Percentiles rank a stretch among this genome's conserved stretches.
Conservation (phyloP, 2,113 vertebrate species). For the Tursiops truncatus region DNA sequence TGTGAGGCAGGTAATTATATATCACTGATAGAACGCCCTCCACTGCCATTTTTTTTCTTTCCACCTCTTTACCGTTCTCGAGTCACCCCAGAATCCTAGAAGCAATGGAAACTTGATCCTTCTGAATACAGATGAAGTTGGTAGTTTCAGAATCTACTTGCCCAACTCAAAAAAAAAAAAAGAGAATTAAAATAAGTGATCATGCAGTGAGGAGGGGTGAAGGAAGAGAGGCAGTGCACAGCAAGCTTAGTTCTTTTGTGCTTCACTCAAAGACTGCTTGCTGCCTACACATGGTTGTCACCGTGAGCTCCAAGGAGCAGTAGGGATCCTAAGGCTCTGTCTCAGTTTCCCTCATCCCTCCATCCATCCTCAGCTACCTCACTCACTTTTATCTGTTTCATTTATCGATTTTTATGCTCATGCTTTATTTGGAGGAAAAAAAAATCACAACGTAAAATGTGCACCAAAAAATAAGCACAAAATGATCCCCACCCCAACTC, state of each 20-base stretch:
- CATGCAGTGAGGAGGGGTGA: not conserved
- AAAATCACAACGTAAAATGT: not conserved
- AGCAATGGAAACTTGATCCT: not conserved
- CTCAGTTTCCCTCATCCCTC: not conserved
- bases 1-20: not conserved
- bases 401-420: not conserved
- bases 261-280: not conserved
- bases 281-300: not conserved
- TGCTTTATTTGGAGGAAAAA: not conserved
- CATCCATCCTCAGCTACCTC: not conserved
- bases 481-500: not conserved
- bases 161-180: not conserved
- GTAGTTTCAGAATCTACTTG: not conserved
- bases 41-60: not conserved
- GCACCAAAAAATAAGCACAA: not conserved
- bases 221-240: not conserved
- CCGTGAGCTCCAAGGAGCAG: not conserved
- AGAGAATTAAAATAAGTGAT: not conserved
- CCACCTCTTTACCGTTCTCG: not conserved
- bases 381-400: not conserved
- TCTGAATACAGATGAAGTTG: not conserved
- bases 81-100: not conserved
- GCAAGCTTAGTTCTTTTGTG: not conserved
- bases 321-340: not conserved
- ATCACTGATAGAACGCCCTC: not conserved